phyloP scores from a whole-genome alignment of 2,888 invertebrate genomes.

The Pharmacophagus antenor region DNA sequence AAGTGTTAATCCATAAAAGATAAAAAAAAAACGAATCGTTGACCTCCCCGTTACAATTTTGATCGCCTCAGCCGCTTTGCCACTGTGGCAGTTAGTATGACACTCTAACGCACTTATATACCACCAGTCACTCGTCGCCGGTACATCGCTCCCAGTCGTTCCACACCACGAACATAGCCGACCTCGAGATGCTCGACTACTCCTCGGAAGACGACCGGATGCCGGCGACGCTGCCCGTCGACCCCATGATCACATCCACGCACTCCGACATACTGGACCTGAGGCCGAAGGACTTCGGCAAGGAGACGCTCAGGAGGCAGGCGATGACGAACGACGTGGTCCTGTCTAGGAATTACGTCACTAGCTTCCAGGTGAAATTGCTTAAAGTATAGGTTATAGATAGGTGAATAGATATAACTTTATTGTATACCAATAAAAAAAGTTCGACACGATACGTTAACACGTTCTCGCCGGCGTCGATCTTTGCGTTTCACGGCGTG shows the following conservation, averaged over 20 bases:
- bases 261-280: constrained; percentile 67
- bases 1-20: too few relatives aligned
- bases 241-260: constrained; percentile 69
- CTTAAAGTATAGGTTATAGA: too few relatives aligned
- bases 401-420: too few relatives aligned
- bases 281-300: constrained; percentile 46
- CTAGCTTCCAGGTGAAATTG: constrained; percentile 57
- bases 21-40: too few relatives aligned
- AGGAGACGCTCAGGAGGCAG: constrained; percentile 47
- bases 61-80: too few relatives aligned
- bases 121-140: constrained; percentile 70
- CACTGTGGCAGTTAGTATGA: too few relatives aligned
- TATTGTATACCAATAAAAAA: too few relatives aligned
- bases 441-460: too few relatives aligned
- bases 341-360: constrained; percentile 58
- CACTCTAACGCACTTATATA: too few relatives aligned
- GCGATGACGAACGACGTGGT: constrained; percentile 59
- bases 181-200: constrained; percentile 65
- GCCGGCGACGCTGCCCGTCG: constrained; percentile 55
- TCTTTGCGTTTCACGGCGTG: too few relatives aligned
- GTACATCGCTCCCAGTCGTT: constrained; percentile 77
- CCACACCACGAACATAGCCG: constrained; percentile 71
- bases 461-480: too few relatives aligned
- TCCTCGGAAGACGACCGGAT: constrained; percentile 67
- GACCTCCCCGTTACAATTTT: too few relatives aligned